Evolutionary conservation across 2,797 vertebrate species (phyloP), one percentile per base, ranked within the genome.

Genomic region (Aplochiton taeniatus): DNA sequence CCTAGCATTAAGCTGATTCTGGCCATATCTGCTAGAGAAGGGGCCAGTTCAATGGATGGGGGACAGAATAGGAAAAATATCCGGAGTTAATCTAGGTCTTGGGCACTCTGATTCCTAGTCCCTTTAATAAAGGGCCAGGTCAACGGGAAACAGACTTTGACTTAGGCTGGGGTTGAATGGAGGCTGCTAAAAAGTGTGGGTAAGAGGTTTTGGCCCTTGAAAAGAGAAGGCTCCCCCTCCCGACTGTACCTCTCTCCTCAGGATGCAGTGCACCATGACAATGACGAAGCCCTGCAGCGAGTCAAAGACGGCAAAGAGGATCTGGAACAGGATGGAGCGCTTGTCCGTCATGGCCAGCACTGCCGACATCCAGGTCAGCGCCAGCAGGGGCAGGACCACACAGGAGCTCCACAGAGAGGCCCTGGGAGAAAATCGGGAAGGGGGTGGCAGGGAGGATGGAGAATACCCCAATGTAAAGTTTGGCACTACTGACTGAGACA

Each of bases 261-360:
- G 94, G 89, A 99, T 90, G 82, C 98, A 99, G 91, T 99, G 98
- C 80, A 99, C 98, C 96, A 98, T 99, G 85, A 99, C 97, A 73
- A 99, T 99, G 85, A 99, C 98, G 81, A 98, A 98, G 75, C 98
- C 98, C 92, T 99, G 97, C 80, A 99, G 92, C 12, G 98, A 99
- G 91, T 99, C 98, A 85, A 99, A 99, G 77, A 99, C 96, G 0
- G 97, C 96, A 61, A 99, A 99, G 77, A 99, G 95, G 88, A 99
- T 99, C 87, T 99, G 98, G 92, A 99, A 99, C 79, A 99, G 91
- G 87, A 98, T 98, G 79, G 97, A 98, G 77, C 98, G 95, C 89
- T 98, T 98, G 93, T 99, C 98, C 50, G 98, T 99, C 96, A 99
- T 99, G 77, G 98, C 98, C 74, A 99, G 92, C 79, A 99, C 98